Evolutionary conservation across 2,888 invertebrate genomes (phyloP).

Genomic region (Drosophila crucigera): DNA sequence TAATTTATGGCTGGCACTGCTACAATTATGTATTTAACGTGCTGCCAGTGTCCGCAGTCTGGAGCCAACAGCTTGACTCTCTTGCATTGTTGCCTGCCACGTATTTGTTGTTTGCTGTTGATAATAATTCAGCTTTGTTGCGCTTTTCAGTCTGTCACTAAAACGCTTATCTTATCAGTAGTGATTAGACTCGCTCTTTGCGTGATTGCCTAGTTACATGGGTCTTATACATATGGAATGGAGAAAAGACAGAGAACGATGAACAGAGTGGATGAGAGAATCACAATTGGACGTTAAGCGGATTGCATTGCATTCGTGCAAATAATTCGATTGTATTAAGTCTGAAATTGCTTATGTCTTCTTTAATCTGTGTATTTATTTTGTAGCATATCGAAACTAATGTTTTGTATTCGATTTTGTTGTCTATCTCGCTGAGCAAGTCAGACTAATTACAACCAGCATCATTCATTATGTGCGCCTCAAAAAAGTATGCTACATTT

Average conservation of each 20-base stretch:
- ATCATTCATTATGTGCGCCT: slow-evolving; percentile 5
- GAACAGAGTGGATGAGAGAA: neutral
- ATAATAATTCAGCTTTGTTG: slow-evolving; percentile 19
- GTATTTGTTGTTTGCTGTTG: slow-evolving; percentile 1
- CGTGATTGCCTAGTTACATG: slow-evolving; percentile 31
- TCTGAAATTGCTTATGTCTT: slow-evolving; percentile 15
- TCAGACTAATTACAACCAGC: slow-evolving; percentile 3
- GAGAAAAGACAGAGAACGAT: neutral
- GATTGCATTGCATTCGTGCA: slow-evolving; percentile 53
- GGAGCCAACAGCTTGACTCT: neutral
- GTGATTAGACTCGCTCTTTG: slow-evolving; percentile 59
- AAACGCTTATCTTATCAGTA: slow-evolving; percentile 66
- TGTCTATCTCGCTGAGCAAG: neutral
- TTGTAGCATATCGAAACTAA: neutral
- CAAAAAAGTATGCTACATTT: slow-evolving; percentile 32
- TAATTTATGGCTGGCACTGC: slow-evolving; percentile 9
- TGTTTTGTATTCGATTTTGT: neutral
- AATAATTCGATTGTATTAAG: slow-evolving; percentile 26
- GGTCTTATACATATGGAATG: neutral
- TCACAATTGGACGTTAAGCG: slow-evolving; percentile 37
- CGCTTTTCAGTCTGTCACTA: slow-evolving; percentile 25
- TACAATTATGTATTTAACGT: slow-evolving; percentile 38
- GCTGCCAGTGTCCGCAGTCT: slow-evolving; percentile 1
- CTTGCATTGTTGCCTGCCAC: neutral
- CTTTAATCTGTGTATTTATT: slow-evolving; percentile 4